A percentile compares a stretch with the other conserved stretches of the same genome.
Conservation (phyloP, 2,888 invertebrate species). For the Athalia rosae region DNA sequence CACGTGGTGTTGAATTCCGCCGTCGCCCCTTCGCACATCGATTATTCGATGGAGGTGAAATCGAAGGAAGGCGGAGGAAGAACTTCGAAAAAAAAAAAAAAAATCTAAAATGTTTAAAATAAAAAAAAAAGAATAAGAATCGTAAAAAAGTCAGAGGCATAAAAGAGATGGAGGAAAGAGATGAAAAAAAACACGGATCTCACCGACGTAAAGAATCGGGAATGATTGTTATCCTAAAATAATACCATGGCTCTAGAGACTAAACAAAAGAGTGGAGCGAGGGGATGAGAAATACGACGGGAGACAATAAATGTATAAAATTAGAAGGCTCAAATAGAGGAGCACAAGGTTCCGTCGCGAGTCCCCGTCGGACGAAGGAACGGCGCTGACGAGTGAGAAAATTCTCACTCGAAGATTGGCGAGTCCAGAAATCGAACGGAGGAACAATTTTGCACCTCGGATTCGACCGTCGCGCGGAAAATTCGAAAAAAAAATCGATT, state of each 20-base stretch:
- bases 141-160: not conserved
- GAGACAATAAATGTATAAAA: slow-evolving; percentile 40
- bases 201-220: slow-evolving; percentile 14
- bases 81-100: no score
- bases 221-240: slow-evolving; percentile 42
- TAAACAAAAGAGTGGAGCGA: slow-evolving; percentile 12
- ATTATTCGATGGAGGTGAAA: no score
- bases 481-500: not conserved
- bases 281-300: not conserved
- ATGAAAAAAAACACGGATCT: not conserved
- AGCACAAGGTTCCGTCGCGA: not conserved
- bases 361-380: not conserved
- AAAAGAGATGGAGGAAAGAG: not conserved
- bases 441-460: no score
- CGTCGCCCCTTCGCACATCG: no score
- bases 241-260: slow-evolving; percentile 16
- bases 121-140: no score
- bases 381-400: not conserved
- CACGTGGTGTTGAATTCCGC: no score
- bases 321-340: slow-evolving; percentile 6
- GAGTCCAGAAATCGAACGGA: no score
- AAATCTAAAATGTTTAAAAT: no score
- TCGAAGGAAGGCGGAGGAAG: no score
- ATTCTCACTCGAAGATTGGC: not conserved
- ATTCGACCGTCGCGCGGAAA: not conserved